Base-by-base conservation (phyloP, 2,888 invertebrate genomes). In the Eupelmus urozonus region DNA sequence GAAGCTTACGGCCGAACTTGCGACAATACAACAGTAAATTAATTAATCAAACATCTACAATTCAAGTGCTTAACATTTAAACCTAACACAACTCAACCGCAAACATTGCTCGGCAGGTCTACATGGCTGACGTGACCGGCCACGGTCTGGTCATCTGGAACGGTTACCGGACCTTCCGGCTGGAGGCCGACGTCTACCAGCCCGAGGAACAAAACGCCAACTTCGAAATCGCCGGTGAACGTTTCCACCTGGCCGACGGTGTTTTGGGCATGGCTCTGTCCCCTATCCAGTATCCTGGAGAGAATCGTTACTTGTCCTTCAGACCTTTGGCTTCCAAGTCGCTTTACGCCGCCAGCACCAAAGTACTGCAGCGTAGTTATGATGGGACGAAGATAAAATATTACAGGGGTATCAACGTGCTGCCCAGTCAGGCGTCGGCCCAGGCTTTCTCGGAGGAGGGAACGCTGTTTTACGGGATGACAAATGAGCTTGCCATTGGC, bases 181-280 rank as follows among this genome's bases (percentile, higher is more conserved):
- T 85, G 3, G 82, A 84, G 3, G 84, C 82, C 1, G 57, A 77
- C 0, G 69, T 81, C 0, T 84, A 82, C 29, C 51, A 40, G 11
- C 79, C 81, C 16, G 82, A 83, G 25, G 69, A 59, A 53, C 9
- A n/a, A 65, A 11, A 82, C n/a, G 0, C 40, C 1, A 51, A 80
- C 4, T 76, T 82, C 25, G 84, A 82, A 16, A 83, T 90, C 1
- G 87, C 87, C 0, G 93, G 92, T 2, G 92, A 93, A 82, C 90
- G 90, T 62, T 94, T 95, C 83, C 92, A 93, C 67, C 85, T 94
- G 55, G 92, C 93, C 92, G 94, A 95, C 82, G 94, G 95, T 0
- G 85, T 94, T 0, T 86, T 95, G 0, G 94, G 94, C 0, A 91
- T 95, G 91, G 92, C 93, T 0, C 82, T 95, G 9, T 92, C 93